Evolutionary conservation across 2,888 invertebrate species (phyloP), one percentile per base, ranked within the genome.

Genomic region (Brenthis ino): DNA sequence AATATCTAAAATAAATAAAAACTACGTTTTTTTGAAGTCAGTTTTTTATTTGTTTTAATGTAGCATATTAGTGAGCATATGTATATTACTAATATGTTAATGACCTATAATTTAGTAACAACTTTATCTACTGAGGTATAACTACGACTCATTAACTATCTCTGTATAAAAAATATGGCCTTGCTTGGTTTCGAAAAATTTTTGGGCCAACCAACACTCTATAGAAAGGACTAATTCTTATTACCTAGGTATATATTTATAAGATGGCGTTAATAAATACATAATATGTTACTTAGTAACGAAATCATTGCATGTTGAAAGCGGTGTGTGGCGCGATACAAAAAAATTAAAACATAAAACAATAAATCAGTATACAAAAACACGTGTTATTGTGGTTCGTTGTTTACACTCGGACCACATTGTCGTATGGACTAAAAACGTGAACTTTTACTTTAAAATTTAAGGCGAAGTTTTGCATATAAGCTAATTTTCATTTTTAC

Each of bases 281-380:
- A 13, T 3, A 60, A 60, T 60, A 43, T 43, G 37, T 43, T 28
- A 13, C 13, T 55, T 33, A 55, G 55, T 55, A n/a, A 55, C 47
- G 55, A 55, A 55, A 64, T 55, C 12, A 55, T 47, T 33, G 12
- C 16, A 33, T 55, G 14, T 43, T 63, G 57, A 56, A 83, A 82
- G 80, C 87, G 85, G 91, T 82, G 92, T 90, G 92, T 91, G 92
- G 91, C 82, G 79, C 79, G 78, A 78, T 69, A 84, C 82, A 89
- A 91, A 90, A 91, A 89, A 82, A 89, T 85, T 88, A 87, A 85
- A 90, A 90, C 84, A 76, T 84, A 85, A 88, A 88, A 90, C 89
- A 87, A 89, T 92, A 92, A 91, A 91, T 91, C 91, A 89, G 88
- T 86, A 84, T 79, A 84, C 85, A 91, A 91, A 91, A 90, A 86